Evolutionary conservation across 2,888 invertebrate genomes (phyloP), one percentile per base, ranked within the genome.

Genomic region (Synergus itoensis): DNA sequence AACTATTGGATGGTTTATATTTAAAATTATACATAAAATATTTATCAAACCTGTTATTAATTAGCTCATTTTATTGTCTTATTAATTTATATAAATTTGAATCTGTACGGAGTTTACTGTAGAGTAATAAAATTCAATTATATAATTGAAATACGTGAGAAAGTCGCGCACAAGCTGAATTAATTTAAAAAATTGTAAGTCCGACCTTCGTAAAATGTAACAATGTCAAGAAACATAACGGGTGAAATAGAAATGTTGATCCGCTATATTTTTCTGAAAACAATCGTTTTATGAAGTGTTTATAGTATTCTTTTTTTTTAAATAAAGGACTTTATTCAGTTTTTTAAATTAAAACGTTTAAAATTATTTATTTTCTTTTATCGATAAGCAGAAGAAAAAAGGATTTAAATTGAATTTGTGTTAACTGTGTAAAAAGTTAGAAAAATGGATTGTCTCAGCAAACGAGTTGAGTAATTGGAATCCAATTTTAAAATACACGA

Each of bases 151-250:
- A 73, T 36, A 73, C 48, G 53, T 48, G 40, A 48, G 53, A 57
- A 73, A 73, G 73, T 53, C 40, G 18, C n/a, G 41, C 11, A 18
- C 65, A n/a, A 1, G 11, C 65, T 41, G n/a, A 65, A 65, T n/a
- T 28, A 69, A 69, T 69, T 69, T 2, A n/a, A 69, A 69, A 69
- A 69, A 45, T 69, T 48, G 36, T 48, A 73, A 73, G 40, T n/a
- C 53, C 53, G 53, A 73, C 73, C 73, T 73, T 73, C 73, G 53
- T 36, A n/a, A 1, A 53, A 18, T 40, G 36, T 36, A 53, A 73
- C 53, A 73, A 73, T 73, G 65, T 65, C 18, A 18, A 43, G n/a
- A 41, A 41, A 40, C 41, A 65, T 43, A 65, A 41, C 65, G 65
- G 65, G 65, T 12, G 4, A 12, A 40, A 63, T 36, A 63, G 5